Base-by-base conservation (phyloP, 1,140 invertebrate genomes). In the Drosophila kohkoa region DNA sequence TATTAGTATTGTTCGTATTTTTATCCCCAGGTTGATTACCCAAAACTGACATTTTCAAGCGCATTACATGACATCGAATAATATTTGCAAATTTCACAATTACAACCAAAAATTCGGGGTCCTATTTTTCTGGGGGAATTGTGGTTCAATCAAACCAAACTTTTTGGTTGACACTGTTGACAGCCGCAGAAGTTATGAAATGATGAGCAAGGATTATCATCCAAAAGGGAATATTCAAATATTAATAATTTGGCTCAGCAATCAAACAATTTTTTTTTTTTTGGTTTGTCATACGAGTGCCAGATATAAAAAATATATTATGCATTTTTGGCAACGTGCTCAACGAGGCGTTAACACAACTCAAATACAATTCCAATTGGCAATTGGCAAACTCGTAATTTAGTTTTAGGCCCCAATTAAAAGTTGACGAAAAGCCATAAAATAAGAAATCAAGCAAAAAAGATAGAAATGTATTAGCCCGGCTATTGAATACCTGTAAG, bases 1-100 rank as follows among this genome's bases (percentile, higher is more conserved):
- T 38, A 38, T 41, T 41, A 49, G 4, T 49, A 49, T 41, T 38
- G 16, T 41, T 41, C 25, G 4, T 49, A 49, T 49, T 28, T 49
- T 48, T 20, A 49, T 49, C 1, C 48, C 28, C 51, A 54, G 25
- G 25, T 32, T 32, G 25, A 54, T 54, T 54, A 32, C 51, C 25
- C 51, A 30, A 54, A 15, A 15, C 51, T 54, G 51, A 5, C 51
- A 54, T 20, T 48, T 48, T 10, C 3, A 49, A 25, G 48, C 48
- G 16, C 20, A 20, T 41, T n/a, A 41, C 38, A 41, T 11, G 8
- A 41, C 38, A 41, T 10, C 30, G 30, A 32, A 32, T 32, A 32
- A 32, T 32, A 32, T 32, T 32, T 32, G 30, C 30, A 32, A 8
- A 32, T 8, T 32, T 32, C 6, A 32, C 30, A 32, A 32, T 32